These are phyloP conservation scores for Cheilosia vulpina DNA, from an alignment of 2,888 invertebrate genomes.

Conservation along the genomic window DNA sequence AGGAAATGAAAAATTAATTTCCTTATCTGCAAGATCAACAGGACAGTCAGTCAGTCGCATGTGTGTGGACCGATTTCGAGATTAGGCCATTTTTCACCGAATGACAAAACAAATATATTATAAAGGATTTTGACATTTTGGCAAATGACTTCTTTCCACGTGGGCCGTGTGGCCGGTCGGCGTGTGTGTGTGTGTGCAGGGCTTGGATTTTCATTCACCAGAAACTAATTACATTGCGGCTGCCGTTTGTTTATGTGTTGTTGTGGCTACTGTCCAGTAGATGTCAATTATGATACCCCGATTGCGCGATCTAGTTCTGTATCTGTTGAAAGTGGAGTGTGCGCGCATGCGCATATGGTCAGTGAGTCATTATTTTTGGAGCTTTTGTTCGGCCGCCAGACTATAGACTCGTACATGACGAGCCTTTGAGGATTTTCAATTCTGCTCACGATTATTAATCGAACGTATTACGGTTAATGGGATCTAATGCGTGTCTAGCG, in stretches of 20 bases:
- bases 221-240: conserved; percentile 67
- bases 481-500: conserved; percentile 74
- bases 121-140: conserved; percentile 76
- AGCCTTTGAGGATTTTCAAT: conserved; percentile 59
- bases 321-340: conserved; percentile 30
- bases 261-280: conserved; percentile 70
- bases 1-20: conserved; percentile 71
- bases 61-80: conserved; percentile 71
- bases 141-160: conserved; percentile 74
- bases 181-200: background rate
- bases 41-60: conserved; percentile 71
- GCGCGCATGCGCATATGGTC: conserved; percentile 63
- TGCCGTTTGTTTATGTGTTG: conserved; percentile 31
- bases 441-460: conserved; percentile 71
- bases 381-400: conserved; percentile 30
- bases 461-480: conserved; percentile 71
- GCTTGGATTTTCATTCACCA: conserved; percentile 10
- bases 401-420: conserved; percentile 16
- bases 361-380: conserved; percentile 53
- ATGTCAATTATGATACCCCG: conserved; percentile 73
- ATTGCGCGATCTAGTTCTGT: conserved; percentile 58
- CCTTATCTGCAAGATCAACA: conserved; percentile 65
- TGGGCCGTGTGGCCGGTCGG: conserved; percentile 24
- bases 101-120: conserved; percentile 76
- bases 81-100: conserved; percentile 74